These are phyloP conservation scores for Laothoe populi DNA, from an alignment of 2,888 invertebrate genomes.

Conservation along the genomic window DNA sequence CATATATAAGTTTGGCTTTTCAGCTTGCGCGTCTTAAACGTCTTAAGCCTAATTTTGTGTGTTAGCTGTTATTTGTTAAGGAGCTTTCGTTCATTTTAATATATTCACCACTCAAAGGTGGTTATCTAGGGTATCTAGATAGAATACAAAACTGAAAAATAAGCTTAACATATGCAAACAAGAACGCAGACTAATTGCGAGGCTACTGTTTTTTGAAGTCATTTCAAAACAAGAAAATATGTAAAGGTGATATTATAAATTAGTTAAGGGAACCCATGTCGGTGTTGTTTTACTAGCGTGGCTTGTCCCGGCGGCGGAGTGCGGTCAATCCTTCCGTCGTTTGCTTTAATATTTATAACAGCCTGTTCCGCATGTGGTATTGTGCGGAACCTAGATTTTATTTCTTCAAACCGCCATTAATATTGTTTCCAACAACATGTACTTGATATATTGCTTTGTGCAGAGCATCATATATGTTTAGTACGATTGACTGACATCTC, in stretches of 20 bases:
- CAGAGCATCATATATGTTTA: not conserved
- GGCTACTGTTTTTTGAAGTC: not conserved
- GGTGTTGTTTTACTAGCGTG: conserved; percentile 31
- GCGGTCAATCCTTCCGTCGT: conserved; percentile 36
- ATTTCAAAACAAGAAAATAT: not conserved
- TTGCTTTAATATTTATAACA: conserved; percentile 41
- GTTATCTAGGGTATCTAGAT: no score
- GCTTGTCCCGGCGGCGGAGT: conserved; percentile 18
- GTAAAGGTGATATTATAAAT: conserved; percentile 9
- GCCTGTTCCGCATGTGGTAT: conserved; percentile 4
- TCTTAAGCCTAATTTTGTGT: no score
- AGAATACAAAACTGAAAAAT: no score
- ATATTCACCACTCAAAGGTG: no score
- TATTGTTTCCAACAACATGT: not conserved
- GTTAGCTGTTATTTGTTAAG: no score
- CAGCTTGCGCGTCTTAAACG: no score
- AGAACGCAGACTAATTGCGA: no score
- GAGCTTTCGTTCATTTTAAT: no score
- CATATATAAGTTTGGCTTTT: no score
- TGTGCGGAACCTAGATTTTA: not conserved
- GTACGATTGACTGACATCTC: not conserved
- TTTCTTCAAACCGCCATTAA: not conserved
- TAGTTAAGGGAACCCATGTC: not conserved
- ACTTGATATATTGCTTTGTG: not conserved
- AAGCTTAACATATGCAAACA: no score